Evolutionary conservation across 1,140 invertebrate genomes (phyloP), one percentile per base, ranked within the genome.

Genomic region (Listronotus bonariensis): DNA sequence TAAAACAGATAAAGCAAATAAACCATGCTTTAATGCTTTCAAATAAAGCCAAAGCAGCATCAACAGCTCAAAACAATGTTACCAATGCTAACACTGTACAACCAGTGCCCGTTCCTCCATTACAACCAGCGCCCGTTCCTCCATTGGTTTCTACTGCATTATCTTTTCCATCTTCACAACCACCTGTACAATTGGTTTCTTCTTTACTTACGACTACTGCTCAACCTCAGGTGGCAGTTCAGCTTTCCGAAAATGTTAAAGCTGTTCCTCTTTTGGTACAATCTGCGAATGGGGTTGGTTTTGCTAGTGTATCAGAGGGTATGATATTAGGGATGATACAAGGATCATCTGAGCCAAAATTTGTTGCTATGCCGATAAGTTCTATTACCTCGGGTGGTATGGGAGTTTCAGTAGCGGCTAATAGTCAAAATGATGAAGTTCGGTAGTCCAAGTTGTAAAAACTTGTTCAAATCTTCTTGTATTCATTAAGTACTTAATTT

Each of bases 271-370:
- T 70, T 20, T 6, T 70, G 7, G 52, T 67, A 11, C 60, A 67
- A 34, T 67, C 68, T 0, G 18, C 54, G 6, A 66, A 66, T 41
- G 59, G 55, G 12, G 14, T 70, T 36, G 65, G 58, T 31, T 70
- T 64, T 36, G 65, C 62, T n/a, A 63, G 63, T 34, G 57, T 66
- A 8, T 45, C 68, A 5, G 61, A 67, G 3, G 68, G 65, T 12
- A 67, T 67, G 65, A 64, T 70, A 41, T 52, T 70, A 10, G 65
- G 68, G 1, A 43, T 67, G 40, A 42, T 69, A 5, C 68, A 69
- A 36, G 60, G 55, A 0, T 56, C 59, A 6, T 15, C 61, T 31
- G 54, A 67, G 43, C 34, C 61, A 8, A 66, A 70, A 38, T 56
- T 63, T 17, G 64, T 70, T 20, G 64, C 61, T 11, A 60, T 70